These are phyloP conservation scores for Bufo gargarizans DNA, from an alignment of 2,113 vertebrate genomes.

Conservation along the genomic window DNA sequence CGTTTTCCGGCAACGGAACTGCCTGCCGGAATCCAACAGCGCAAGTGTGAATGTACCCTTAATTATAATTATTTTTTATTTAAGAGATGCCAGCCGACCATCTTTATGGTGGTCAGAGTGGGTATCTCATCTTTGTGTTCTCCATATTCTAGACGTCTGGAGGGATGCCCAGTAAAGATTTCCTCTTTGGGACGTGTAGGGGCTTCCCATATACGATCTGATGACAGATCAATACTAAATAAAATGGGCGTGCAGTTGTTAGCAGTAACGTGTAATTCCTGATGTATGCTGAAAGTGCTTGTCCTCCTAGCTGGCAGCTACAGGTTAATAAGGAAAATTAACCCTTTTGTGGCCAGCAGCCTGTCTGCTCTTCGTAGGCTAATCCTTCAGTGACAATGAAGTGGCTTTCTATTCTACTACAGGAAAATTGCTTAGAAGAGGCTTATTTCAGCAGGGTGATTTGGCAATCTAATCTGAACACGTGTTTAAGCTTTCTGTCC, in stretches of 20 bases:
- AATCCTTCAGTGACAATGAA: neutral
- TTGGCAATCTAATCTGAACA: slow-evolving; percentile 28
- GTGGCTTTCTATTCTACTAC: neutral
- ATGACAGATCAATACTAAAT: slow-evolving; percentile 10
- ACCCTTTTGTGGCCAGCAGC: neutral
- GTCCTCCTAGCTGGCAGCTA: neutral
- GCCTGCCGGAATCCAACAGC: too few relatives aligned
- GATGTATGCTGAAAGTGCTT: slow-evolving; percentile 58
- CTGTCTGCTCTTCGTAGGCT: neutral
- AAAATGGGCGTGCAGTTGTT: slow-evolving; percentile 39
- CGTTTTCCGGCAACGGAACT: too few relatives aligned
- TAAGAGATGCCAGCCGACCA: too few relatives aligned
- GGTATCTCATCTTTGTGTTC: neutral
- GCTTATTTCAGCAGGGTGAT: neutral
- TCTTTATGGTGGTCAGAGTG: neutral
- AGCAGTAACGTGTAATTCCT: slow-evolving; percentile 65
- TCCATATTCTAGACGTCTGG: neutral
- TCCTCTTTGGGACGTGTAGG: neutral
- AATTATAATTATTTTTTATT: too few relatives aligned
- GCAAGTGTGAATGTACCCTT: too few relatives aligned
- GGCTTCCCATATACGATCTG: neutral
- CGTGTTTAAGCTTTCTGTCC: neutral
- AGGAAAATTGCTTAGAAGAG: neutral
- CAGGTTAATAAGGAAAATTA: slow-evolving; percentile 32
- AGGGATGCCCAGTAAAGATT: neutral